These are phyloP conservation scores for Sarcophilus harrisii DNA, from an alignment of 2,797 vertebrate species.

Conservation along the genomic window DNA sequence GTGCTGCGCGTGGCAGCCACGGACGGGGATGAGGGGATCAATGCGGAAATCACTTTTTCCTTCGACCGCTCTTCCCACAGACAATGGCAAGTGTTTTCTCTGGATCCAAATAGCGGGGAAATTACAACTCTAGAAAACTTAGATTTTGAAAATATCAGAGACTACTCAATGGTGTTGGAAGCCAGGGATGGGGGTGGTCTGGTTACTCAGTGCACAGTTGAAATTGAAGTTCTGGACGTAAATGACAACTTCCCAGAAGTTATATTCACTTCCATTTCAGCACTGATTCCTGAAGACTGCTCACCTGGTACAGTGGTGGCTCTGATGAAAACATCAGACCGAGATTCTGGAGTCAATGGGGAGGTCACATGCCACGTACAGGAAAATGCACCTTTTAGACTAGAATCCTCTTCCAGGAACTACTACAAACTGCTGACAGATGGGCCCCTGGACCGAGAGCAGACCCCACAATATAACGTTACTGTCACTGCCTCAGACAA, in stretches of 20 bases:
- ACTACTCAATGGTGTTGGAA: conserved; percentile 76
- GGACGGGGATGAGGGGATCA: neutral
- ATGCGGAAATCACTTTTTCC: conserved; percentile 58
- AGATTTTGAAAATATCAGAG: conserved; percentile 74
- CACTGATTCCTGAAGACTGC: conserved; percentile 71
- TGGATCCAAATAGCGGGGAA: conserved; percentile 50
- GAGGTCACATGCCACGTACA: conserved; percentile 63
- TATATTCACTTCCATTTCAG: conserved; percentile 73
- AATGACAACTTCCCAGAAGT: conserved; percentile 76
- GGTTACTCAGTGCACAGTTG: conserved; percentile 48
- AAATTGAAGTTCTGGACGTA: conserved; percentile 56
- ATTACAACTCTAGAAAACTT: conserved; percentile 56
- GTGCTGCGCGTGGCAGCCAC: conserved; percentile 54
- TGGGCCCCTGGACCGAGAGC: conserved; percentile 76
- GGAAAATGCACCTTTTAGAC: conserved; percentile 69
- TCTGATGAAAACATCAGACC: conserved; percentile 79
- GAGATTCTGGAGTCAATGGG: conserved; percentile 75
- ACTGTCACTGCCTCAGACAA: conserved; percentile 82
- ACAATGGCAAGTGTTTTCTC: conserved; percentile 35
- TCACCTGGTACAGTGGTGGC: conserved; percentile 62
- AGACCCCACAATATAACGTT: conserved; percentile 81
- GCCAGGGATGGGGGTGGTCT: conserved; percentile 81
- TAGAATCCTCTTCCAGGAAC: conserved; percentile 65
- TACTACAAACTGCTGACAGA: conserved; percentile 75
- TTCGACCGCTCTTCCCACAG: conserved; percentile 48